Evolutionary conservation across 2,888 invertebrate genomes (phyloP).

Genomic region (Cotesia congregata): DNA sequence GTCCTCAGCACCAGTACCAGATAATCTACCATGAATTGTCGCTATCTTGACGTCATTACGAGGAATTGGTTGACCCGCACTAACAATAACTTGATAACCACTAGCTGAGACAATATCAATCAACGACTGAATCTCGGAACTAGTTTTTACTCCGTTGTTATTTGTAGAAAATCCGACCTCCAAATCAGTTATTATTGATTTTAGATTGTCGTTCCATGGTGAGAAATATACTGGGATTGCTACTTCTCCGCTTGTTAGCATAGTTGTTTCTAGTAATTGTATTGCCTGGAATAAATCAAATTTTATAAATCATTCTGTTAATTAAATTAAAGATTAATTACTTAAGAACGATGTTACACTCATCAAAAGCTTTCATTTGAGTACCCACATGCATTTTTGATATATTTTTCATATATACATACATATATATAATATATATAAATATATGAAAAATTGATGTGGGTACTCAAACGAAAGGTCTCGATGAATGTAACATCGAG

Average conservation of each 20-base stretch:
- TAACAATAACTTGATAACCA: slow-evolving; percentile 93
- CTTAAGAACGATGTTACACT: too few species aligned
- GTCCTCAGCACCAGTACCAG: slow-evolving; percentile 80
- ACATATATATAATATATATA: too few species aligned
- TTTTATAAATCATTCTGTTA: neutral
- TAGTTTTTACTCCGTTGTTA: slow-evolving; percentile 74
- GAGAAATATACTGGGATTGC: slow-evolving; percentile 91
- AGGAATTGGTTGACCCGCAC: slow-evolving; percentile 79
- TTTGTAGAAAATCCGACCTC: slow-evolving; percentile 78
- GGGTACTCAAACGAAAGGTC: too few species aligned
- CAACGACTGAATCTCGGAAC: slow-evolving; percentile 87
- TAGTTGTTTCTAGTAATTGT: slow-evolving; percentile 83
- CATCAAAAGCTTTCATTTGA: too few species aligned
- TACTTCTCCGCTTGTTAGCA: slow-evolving; percentile 83
- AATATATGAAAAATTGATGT: too few species aligned
- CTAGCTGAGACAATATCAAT: slow-evolving; percentile 91
- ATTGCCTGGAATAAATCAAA: slow-evolving; percentile 74
- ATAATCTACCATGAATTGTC: slow-evolving; percentile 88
- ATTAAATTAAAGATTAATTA: too few species aligned
- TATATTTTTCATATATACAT: too few species aligned
- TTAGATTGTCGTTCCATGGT: slow-evolving; percentile 80
- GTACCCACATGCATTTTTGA: too few species aligned
- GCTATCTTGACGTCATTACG: slow-evolving; percentile 86
- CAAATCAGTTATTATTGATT: slow-evolving; percentile 83
- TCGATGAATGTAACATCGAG: too few species aligned